A percentile compares a stretch with the other conserved stretches of the same genome.
These are phyloP conservation scores for Hypothenemus hampei DNA, from an alignment of 1,140 invertebrate species.

Conservation along the genomic window DNA sequence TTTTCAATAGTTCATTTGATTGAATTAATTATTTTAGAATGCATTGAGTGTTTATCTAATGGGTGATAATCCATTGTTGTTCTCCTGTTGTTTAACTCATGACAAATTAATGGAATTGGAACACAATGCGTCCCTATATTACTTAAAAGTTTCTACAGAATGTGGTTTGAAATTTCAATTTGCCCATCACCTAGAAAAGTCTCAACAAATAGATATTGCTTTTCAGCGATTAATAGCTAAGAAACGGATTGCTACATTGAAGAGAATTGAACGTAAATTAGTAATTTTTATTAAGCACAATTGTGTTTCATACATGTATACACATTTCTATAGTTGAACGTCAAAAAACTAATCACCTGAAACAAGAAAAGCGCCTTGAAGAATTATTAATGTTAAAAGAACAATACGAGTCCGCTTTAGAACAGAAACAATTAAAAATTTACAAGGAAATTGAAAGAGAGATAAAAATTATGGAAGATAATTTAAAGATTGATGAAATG, in stretches of 20 bases:
- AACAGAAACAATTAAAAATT: conserved; percentile 34
- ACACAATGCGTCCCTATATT: conserved; percentile 35
- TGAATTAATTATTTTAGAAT: conserved; percentile 29
- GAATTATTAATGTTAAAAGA: conserved; percentile 34
- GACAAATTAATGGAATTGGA: conserved; percentile 34
- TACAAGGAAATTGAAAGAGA: conserved; percentile 33
- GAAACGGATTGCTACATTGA: conserved; percentile 36
- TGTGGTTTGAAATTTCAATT: conserved; percentile 37
- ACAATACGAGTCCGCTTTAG: conserved; percentile 36
- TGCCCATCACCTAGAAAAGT: conserved; percentile 21
- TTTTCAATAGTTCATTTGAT: neutral
- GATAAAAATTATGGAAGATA: conserved; percentile 31
- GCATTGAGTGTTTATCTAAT: conserved; percentile 36
- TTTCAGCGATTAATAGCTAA: conserved; percentile 35
- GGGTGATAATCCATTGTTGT: conserved; percentile 32
- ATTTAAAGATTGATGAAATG: conserved; percentile 32
- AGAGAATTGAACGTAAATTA: conserved; percentile 37
- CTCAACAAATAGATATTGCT: conserved; percentile 21
- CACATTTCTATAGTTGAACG: conserved; percentile 35
- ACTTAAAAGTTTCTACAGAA: conserved; percentile 35
- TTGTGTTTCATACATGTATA: neutral
- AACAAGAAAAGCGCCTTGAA: conserved; percentile 34
- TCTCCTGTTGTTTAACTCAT: conserved; percentile 39
- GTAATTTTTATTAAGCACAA: neutral
- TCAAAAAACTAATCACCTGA: conserved; percentile 28